Conservation (phyloP, 53 echinoderm and acorn worm genomes). For the Crossaster papposus region DNA sequence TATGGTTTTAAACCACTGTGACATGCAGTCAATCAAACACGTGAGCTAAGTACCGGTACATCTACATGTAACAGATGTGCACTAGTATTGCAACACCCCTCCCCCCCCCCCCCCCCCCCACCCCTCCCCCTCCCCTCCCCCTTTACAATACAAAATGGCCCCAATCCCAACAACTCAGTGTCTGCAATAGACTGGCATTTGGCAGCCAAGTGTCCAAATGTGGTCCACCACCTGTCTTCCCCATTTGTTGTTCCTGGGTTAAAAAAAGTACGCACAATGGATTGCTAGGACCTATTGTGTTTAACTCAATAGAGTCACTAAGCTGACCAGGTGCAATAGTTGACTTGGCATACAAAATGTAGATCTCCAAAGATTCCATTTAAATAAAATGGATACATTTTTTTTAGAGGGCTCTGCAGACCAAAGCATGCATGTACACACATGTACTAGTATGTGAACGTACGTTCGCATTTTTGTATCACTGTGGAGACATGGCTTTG, state of each 20-base stretch:
- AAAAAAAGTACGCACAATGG: not conserved
- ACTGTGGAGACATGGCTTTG: too few relatives aligned
- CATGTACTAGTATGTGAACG: not conserved
- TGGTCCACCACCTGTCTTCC: not conserved
- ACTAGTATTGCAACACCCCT: too few relatives aligned
- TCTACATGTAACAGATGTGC: too few relatives aligned
- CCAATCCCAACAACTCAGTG: not conserved
- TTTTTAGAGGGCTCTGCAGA: not conserved
- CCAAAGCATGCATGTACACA: not conserved
- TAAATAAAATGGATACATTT: not conserved
- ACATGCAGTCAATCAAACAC: too few relatives aligned
- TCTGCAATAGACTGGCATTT: not conserved
- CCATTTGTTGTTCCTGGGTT: not conserved
- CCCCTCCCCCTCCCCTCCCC: not conserved
- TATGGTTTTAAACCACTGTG: too few relatives aligned
- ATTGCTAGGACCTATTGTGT: not conserved
- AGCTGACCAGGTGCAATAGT: slow-evolving; percentile 9
- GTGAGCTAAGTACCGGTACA: too few relatives aligned
- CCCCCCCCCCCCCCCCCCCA: not conserved
- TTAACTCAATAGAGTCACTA: not conserved
- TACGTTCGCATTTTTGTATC: not conserved
- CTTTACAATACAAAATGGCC: not conserved
- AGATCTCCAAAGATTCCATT: not conserved
- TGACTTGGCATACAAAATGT: not conserved
- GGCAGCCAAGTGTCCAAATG: not conserved